phyloP scores from a whole-genome alignment of 2,797 vertebrate species.

The Premnoplex brunnescens region DNA sequence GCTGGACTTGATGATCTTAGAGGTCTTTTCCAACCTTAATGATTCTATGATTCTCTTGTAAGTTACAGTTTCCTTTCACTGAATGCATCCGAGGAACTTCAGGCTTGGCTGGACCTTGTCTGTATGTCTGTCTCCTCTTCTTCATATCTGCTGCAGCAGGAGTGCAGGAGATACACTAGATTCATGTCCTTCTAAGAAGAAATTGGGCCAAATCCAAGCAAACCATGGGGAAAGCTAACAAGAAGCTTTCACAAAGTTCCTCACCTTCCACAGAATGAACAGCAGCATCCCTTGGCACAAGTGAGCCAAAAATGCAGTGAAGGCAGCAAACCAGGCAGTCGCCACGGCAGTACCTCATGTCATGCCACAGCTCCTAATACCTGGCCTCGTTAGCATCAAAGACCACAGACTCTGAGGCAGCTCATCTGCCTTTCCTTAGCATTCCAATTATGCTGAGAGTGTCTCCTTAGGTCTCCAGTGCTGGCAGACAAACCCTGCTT shows the following conservation, averaged over 20 bases:
- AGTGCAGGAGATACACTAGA: neutral
- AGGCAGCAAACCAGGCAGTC: neutral
- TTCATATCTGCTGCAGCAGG: neutral
- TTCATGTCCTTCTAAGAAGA: neutral
- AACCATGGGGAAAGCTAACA: neutral
- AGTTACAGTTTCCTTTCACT: neutral
- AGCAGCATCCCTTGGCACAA: neutral
- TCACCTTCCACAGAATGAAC: neutral
- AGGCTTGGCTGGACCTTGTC: neutral
- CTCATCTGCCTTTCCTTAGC: neutral
- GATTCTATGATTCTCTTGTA: neutral
- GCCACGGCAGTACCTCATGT: rapidly evolving
- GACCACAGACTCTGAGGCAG: neutral
- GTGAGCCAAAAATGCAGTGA: neutral
- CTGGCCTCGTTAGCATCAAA: neutral
- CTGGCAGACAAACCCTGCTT: neutral
- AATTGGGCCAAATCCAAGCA: neutral
- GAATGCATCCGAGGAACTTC: neutral
- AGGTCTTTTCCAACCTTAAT: neutral
- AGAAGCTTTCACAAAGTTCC: neutral
- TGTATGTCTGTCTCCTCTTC: neutral
- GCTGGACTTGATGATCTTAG: neutral
- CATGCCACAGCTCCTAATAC: neutral
- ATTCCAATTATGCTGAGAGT: neutral
- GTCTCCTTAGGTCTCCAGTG: neutral